phyloP scores from a whole-genome alignment of 2,113 vertebrate genomes.

The Callithrix jacchus region DNA sequence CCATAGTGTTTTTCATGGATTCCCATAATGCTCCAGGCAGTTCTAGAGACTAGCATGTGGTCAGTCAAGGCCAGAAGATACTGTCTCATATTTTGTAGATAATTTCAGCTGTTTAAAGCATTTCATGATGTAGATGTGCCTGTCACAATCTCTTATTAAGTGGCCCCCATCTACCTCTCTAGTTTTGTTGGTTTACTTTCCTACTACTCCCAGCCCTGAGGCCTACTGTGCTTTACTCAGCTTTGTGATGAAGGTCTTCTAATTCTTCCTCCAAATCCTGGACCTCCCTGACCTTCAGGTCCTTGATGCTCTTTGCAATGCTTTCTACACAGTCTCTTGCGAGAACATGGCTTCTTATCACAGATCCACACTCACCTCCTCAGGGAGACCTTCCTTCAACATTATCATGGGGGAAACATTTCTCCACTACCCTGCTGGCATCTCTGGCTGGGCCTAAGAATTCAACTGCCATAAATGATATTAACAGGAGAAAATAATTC shows the following conservation, averaged over 20 bases:
- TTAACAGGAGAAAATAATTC: not conserved
- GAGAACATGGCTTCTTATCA: not conserved
- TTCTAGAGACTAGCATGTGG: not conserved
- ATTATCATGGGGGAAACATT: fast-evolving
- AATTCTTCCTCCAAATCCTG: not conserved
- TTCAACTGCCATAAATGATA: not conserved
- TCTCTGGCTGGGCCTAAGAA: not conserved
- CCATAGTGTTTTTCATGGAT: not conserved
- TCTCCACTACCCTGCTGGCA: not conserved
- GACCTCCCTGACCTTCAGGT: not conserved
- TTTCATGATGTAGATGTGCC: not conserved
- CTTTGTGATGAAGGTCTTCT: not conserved
- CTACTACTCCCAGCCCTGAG: not conserved
- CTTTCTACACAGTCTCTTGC: not conserved
- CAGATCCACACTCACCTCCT: not conserved
- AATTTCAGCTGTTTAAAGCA: not conserved
- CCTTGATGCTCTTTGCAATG: not conserved
- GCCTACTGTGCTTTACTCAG: not conserved
- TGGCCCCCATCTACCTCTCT: not conserved
- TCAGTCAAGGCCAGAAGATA: not conserved
- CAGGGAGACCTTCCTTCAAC: not conserved
- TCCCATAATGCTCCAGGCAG: not conserved
- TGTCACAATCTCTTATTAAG: not conserved
- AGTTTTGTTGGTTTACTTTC: not conserved
- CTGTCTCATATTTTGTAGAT: not conserved